Conservation (phyloP, 2,888 invertebrate genomes). For the Brachyopa scutellaris region DNA sequence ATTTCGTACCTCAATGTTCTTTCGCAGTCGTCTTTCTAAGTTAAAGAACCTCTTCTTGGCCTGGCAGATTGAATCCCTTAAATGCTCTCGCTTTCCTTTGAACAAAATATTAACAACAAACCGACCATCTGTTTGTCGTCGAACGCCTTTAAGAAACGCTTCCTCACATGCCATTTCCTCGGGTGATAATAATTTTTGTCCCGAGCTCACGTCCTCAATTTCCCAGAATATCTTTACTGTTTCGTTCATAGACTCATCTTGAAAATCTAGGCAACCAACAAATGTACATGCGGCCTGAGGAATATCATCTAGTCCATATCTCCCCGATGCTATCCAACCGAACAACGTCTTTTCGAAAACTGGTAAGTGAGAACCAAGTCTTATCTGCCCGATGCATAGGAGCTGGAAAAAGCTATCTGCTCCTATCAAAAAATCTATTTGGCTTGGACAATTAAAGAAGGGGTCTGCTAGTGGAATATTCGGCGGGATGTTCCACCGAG, state of each 20-base stretch:
- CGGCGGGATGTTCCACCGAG: no score
- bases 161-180: slow-evolving; percentile 5
- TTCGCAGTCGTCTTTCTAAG: not conserved
- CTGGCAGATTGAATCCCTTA: slow-evolving; percentile 2
- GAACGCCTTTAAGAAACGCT: not conserved
- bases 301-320: not conserved
- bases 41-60: not conserved
- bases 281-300: not conserved
- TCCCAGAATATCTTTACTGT: slow-evolving; percentile 17
- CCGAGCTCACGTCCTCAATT: slow-evolving; percentile 3
- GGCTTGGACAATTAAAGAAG: no score
- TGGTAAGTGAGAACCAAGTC: not conserved
- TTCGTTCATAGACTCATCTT: not conserved
- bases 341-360: slow-evolving; percentile 6
- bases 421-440: slow-evolving; percentile 13
- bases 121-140: not conserved
- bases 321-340: not conserved
- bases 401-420: slow-evolving; percentile 3
- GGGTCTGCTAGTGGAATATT: no score
- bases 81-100: not conserved
- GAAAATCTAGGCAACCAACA: not conserved
- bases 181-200: not conserved
- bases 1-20: not conserved
- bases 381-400: slow-evolving; percentile 6
- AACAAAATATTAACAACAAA: not conserved